Base-by-base conservation (phyloP, 92 coral and sea anemone genomes). In the Epizoanthus rinbou region DNA sequence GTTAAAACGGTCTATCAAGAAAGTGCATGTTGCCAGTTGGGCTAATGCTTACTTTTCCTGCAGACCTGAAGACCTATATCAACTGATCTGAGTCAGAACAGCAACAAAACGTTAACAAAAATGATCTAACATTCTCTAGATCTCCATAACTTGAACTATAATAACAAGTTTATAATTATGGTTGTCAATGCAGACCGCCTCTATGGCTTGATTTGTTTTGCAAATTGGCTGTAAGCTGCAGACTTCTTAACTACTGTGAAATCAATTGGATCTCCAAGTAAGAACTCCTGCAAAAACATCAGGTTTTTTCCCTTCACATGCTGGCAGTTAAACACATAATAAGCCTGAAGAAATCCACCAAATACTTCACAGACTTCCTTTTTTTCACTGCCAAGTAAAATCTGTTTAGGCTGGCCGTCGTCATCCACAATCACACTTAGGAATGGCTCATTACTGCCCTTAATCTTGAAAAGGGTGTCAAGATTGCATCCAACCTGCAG, bases 271-370 rank as follows among this genome's bases (percentile, higher is more conserved):
- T 54, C 78, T 70, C 78, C 79, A 23, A 82, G 75, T 41, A 82
- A 19, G 50, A 82, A 68, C 80, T 72, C 86, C 69, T 82, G 86
- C 86, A 82, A 68, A 82, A 82, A 69, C 65, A 82, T 82, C 80
- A 83, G 64, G 69, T 72, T 83, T 62, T 68, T 58, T 33, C 71
- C 81, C 28, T 72, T 69, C 67, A 70, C 57, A 75, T 83, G 58
- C 69, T 74, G 80, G 75, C 54, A 70, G 80, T 83, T 83, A 73
- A 69, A 83, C 65, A 72, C 69, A 56, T 52, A 69, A 72, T 72
- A 83, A 52, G 80, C 86, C 75, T 56, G 56, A 58, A 25, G 21
- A 66, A 82, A 69, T 66, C 76, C 86, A 57, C 78, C 80, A 59
- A 70, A 74, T 37, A 83, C 70, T 83, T 83, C 86, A 57, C 66